Evolutionary conservation across 2,113 vertebrate genomes (phyloP).

Genomic region (Aegithalos caudatus): DNA sequence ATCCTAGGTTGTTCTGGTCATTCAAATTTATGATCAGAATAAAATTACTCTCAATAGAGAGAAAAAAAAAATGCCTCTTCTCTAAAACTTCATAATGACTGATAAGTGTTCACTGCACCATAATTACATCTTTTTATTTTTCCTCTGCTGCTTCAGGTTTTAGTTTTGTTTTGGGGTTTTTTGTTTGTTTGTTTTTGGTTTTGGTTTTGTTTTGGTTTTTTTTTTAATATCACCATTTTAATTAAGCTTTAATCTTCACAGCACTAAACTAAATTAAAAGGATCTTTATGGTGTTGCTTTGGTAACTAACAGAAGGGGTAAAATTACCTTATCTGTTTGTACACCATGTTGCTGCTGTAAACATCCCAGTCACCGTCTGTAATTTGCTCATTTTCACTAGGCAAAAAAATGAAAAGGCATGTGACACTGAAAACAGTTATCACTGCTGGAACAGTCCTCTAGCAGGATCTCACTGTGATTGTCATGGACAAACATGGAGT

Average conservation of each 20-base stretch:
- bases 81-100: background rate
- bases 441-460: background rate
- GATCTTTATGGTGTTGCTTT: conserved; percentile 31
- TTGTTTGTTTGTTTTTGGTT: background rate
- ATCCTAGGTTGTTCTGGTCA: background rate
- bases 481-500: background rate
- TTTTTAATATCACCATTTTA: conserved; percentile 65
- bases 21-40: conserved; percentile 52
- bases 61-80: conserved; percentile 19
- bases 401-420: background rate
- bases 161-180: too few relatives aligned
- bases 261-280: conserved; percentile 61
- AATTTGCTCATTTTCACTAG: conserved; percentile 29
- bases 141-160: conserved; percentile 11
- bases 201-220: background rate
- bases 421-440: background rate
- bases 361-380: conserved; percentile 27
- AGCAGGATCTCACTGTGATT: background rate
- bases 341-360: background rate
- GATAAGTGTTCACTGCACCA: conserved; percentile 22
- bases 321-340: conserved; percentile 45
- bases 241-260: conserved; percentile 67
- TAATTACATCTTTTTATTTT: conserved; percentile 32
- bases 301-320: conserved; percentile 26
- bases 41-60: conserved; percentile 49